A percentile compares a stretch with the other conserved stretches of the same genome.
Evolutionary conservation across 2,797 vertebrate genomes (phyloP).

Genomic region (Ambastaia sidthimunki): DNA sequence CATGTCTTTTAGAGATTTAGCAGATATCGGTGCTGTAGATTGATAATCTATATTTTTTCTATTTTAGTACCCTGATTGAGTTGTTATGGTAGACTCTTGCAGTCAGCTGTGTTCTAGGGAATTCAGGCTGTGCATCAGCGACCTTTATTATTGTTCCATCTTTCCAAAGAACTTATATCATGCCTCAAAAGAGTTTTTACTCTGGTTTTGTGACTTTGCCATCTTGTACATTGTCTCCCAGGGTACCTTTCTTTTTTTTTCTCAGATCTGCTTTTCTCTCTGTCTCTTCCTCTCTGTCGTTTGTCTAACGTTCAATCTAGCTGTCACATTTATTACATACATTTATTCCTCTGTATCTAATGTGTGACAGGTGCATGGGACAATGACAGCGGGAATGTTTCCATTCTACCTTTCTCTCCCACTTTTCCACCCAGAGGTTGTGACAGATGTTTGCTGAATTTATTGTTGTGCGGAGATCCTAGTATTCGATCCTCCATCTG

Average conservation of each 20-base stretch:
- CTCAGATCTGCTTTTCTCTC: background rate
- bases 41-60: constrained; percentile 28
- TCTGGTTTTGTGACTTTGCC: background rate
- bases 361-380: constrained; percentile 19
- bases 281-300: background rate
- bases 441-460: constrained; percentile 51
- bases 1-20: constrained; percentile 7
- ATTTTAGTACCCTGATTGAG: constrained; percentile 25
- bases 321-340: constrained; percentile 28
- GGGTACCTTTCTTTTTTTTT: background rate
- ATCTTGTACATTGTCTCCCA: background rate
- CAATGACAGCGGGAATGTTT: constrained; percentile 25
- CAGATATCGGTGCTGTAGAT: background rate
- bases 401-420: constrained; percentile 21
- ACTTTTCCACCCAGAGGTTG: constrained; percentile 39
- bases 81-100: constrained; percentile 27
- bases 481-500: constrained; percentile 53
- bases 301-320: background rate
- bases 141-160: constrained; percentile 23
- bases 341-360: constrained; percentile 34
- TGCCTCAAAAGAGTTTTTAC: constrained; percentile 1
- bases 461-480: constrained; percentile 28
- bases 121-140: constrained; percentile 32
- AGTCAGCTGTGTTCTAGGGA: constrained; percentile 29
- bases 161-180: constrained; percentile 18